These are phyloP conservation scores for Hydrophis major DNA, from an alignment of 2,797 vertebrate species.

Conservation along the genomic window DNA sequence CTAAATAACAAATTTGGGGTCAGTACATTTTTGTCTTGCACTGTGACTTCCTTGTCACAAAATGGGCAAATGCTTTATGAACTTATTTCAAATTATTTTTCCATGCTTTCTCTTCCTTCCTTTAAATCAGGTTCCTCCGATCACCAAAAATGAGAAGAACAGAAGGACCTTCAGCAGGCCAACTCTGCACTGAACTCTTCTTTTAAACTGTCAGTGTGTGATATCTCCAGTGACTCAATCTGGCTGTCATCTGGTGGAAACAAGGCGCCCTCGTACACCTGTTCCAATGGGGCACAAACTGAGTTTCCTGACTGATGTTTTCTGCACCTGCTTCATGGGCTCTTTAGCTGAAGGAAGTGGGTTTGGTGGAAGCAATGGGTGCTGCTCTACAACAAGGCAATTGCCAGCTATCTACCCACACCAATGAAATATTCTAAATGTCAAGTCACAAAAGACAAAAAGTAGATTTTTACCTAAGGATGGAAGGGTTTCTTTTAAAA, in stretches of 20 bases:
- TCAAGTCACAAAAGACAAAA: constrained; percentile 37
- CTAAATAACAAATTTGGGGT: neutral
- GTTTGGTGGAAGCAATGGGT: constrained; percentile 42
- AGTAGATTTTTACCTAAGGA: constrained; percentile 39
- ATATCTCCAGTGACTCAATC: neutral
- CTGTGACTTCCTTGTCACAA: neutral
- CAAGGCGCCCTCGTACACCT: constrained; percentile 60
- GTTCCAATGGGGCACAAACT: constrained; percentile 61
- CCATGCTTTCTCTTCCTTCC: neutral
- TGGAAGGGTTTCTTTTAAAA: neutral
- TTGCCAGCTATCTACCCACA: constrained; percentile 37
- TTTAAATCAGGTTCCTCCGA: neutral
- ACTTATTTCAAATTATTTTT: neutral
- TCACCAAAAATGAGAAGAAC: neutral
- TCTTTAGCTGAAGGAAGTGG: constrained; percentile 72
- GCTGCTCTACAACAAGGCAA: constrained; percentile 32
- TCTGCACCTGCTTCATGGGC: constrained; percentile 57
- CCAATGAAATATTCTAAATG: constrained; percentile 58
- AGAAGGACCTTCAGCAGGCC: no score
- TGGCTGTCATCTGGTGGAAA: constrained; percentile 25
- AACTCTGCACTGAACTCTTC: neutral
- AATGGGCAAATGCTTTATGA: neutral
- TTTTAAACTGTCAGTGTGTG: neutral
- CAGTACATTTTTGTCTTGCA: neutral
- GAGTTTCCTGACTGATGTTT: constrained; percentile 67